Evolutionary conservation across 2,113 vertebrate species (phyloP), one percentile per base, ranked within the genome.

Genomic region (Macaca nemestrina): DNA sequence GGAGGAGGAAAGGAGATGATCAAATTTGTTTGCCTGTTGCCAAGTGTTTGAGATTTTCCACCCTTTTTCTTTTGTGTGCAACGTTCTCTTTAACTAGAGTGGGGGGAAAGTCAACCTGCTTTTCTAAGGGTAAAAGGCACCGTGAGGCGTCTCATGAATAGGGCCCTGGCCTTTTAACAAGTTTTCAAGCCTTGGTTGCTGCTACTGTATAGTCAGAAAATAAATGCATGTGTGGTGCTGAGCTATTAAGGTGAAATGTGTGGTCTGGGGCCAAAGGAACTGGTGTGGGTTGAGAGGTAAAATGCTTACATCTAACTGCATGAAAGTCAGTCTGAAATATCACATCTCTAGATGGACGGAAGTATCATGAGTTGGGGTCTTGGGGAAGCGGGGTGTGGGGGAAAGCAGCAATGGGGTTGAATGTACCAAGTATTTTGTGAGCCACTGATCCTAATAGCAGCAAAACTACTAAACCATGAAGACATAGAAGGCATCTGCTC

Each of bases 101-200:
- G 18, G 22, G 23, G 27, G 64, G 52, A 14, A 14, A 17, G 57
- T 87, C 55, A 35, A 87, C 72, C 73, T 95, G 79, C 68, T 93
- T 90, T 95, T 86, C 88, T 40, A 87, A 91, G 96, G 92, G 67
- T 61, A 93, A 97, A 96, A 97, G 96, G 95, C 95, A 97, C 81
- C 30, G 0, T 11, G 12, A 97, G 90, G 79, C 27, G 9, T 91
- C 92, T 81, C 0, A 13, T 9, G 94, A 96, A 59, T 48, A 93
- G 89, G 81, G 80, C 87, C 79, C 70, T 35, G 93, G 95, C 64
- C 96, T 95, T 85, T 81, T 48, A 86, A 61, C 68, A 90, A 43
- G 78, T 92, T 76, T 97, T 95, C 88, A 88, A 85, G 97, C 96
- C 94, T 97, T 95, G 94, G 97, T 94, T 79, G 68, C 14, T 97